These are phyloP conservation scores for Hypena proboscidalis DNA, from an alignment of 2,888 invertebrate genomes.

Conservation along the genomic window DNA sequence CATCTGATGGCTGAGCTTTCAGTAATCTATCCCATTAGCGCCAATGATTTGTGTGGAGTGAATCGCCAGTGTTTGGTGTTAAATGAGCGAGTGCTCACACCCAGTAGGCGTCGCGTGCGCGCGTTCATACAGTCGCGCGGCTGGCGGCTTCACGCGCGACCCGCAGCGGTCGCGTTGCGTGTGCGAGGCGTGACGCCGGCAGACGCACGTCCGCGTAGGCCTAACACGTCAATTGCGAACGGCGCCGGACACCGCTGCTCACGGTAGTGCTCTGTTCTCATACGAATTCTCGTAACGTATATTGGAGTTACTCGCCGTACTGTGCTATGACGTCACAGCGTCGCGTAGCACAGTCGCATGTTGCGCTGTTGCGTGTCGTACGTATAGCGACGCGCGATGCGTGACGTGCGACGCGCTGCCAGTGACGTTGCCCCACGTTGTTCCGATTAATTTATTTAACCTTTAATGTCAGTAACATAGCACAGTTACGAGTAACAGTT, in stretches of 20 bases:
- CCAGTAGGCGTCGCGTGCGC: conserved; percentile 75
- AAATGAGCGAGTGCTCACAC: conserved; percentile 57
- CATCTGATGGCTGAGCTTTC: too few relatives aligned
- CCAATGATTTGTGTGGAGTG: too few relatives aligned
- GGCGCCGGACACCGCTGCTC: conserved; percentile 81
- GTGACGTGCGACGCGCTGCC: neutral
- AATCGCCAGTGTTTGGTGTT: too few relatives aligned
- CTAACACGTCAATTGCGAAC: conserved; percentile 83
- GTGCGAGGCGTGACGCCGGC: conserved; percentile 39
- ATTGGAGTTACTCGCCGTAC: conserved; percentile 32
- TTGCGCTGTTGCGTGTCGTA: conserved; percentile 19
- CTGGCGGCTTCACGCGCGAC: conserved; percentile 29
- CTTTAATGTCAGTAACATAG: conserved; percentile 23
- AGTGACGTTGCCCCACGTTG: conserved; percentile 4
- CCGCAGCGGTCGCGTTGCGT: conserved; percentile 13
- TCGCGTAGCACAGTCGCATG: conserved; percentile 10
- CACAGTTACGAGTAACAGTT: conserved; percentile 36
- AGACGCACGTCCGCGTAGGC: conserved; percentile 69
- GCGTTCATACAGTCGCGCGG: conserved; percentile 53
- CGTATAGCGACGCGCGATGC: neutral
- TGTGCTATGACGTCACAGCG: conserved; percentile 34
- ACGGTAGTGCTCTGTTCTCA: conserved; percentile 72
- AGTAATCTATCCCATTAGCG: too few relatives aligned
- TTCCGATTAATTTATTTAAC: conserved; percentile 3
- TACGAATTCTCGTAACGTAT: conserved; percentile 63